Evolutionary conservation across 2,797 vertebrate genomes (phyloP), one percentile per base, ranked within the genome.

Genomic region (Passerculus sandwichensis): DNA sequence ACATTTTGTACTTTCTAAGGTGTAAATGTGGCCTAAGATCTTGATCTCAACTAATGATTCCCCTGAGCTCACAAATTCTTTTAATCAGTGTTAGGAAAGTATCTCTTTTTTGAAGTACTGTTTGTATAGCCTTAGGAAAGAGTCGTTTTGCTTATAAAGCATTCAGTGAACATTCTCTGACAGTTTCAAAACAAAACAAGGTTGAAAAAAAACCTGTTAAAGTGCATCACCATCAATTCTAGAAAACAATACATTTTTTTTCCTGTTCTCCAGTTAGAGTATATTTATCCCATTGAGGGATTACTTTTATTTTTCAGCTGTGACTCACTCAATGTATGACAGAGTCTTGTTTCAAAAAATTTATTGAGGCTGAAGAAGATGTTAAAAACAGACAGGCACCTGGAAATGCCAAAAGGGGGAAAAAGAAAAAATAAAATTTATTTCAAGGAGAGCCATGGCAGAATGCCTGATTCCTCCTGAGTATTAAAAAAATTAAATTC

Each of bases 301-400:
- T 77, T 79, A 60, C 70, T 86, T 96, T 93, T 95, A 78, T 94
- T 96, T 87, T 87, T 90, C 77, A 86, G 15, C 45, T 82, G 73
- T 94, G 92, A 94, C 66, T 95, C 79, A 80, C 67, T 61, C 89
- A 92, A 93, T 78, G 34, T 88, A 91, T 94, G 93, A 94, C 54
- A 82, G 72, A 95, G 38, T 64, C 85, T 96, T 96, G 72, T 89
- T 95, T 91, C 84, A 76, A 96, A 66, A 88, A 84, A 93, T 87
- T 84, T 96, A 94, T 69, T 84, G 82, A 77, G 66, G 88, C 89
- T 96, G 64, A 95, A 88, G 78, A 91, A 96, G 94, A 96, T 91
- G 88, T 91, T 85, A 77, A 96, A 96, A 97, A 54, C 94, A 92
- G 96, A 94, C 67, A 83, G 73, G 72, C 92, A 74, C 51, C 78